Percentiles rank a stretch among this genome's conserved stretches.
Evolutionary conservation across 2,797 vertebrate species (phyloP).

Genomic region (Taenioides sp.): DNA sequence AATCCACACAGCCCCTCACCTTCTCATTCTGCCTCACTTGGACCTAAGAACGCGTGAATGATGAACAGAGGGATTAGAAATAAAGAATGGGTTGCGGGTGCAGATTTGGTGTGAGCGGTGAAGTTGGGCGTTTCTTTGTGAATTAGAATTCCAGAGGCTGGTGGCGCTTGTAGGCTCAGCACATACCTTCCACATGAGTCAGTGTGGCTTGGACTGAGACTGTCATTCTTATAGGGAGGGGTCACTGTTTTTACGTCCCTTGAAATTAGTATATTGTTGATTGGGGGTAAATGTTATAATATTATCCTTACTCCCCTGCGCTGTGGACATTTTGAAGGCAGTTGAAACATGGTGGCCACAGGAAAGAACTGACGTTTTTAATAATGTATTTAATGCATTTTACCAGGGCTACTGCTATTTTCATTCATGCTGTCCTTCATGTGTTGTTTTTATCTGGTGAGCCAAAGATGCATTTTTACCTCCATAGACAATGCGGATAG

Average conservation of each 20-base stretch:
- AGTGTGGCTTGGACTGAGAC: conserved; percentile 58
- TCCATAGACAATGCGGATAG: too few relatives aligned
- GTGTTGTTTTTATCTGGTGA: too few relatives aligned
- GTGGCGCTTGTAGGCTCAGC: conserved; percentile 75
- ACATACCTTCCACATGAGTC: conserved; percentile 82
- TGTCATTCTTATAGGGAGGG: conserved; percentile 47
- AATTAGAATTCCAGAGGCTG: conserved; percentile 77
- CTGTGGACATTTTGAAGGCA: neutral
- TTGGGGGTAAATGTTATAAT: neutral
- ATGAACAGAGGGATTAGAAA: conserved; percentile 62
- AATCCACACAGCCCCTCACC: conserved; percentile 39
- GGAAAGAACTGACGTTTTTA: too few relatives aligned
- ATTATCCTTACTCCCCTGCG: too few relatives aligned
- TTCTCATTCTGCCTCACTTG: conserved; percentile 54
- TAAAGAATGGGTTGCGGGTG: conserved; percentile 54
- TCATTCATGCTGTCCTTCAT: too few relatives aligned
- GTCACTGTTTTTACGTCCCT: conserved; percentile 40
- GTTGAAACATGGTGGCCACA: too few relatives aligned
- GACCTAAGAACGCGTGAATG: conserved; percentile 67
- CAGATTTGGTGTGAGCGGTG: conserved; percentile 66
- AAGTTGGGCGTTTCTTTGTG: conserved; percentile 71
- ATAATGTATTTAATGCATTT: too few relatives aligned
- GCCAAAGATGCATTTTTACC: too few relatives aligned
- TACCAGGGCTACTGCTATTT: too few relatives aligned
- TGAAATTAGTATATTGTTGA: conserved; percentile 25